These are phyloP conservation scores for Eucriotettix oculatus DNA, from an alignment of 2,888 invertebrate species.

Conservation along the genomic window DNA sequence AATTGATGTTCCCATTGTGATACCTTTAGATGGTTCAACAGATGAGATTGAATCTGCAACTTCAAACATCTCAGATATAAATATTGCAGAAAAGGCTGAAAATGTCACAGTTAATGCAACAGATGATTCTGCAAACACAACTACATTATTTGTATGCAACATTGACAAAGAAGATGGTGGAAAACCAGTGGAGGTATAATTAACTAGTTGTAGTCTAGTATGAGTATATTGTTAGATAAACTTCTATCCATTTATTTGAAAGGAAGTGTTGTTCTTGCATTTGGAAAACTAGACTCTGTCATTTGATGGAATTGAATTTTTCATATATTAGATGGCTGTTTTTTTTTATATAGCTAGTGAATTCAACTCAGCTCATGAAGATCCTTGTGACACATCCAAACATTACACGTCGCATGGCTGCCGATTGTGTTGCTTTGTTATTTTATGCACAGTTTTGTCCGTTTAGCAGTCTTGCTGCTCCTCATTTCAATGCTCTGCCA, in stretches of 20 bases:
- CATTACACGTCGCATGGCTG: conserved; percentile 44
- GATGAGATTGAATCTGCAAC: no score
- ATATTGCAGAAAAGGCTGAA: neutral
- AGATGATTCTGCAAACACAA: conserved; percentile 5
- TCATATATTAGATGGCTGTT: neutral
- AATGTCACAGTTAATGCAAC: neutral
- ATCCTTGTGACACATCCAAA: conserved; percentile 44
- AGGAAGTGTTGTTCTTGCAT: neutral
- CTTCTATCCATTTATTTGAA: neutral
- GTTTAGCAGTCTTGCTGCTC: conserved; percentile 79
- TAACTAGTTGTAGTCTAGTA: no score
- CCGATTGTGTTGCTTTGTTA: conserved; percentile 59
- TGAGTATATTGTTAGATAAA: neutral
- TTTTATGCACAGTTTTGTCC: conserved; percentile 84
- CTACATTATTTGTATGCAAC: conserved; percentile 4
- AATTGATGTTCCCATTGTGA: no score
- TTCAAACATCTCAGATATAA: no score
- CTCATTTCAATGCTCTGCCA: conserved; percentile 78
- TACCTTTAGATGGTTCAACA: no score
- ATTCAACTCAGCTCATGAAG: conserved; percentile 51
- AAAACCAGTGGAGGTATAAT: conserved; percentile 7
- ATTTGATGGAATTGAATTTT: neutral
- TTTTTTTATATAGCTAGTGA: conserved; percentile 40
- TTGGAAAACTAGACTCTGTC: neutral
- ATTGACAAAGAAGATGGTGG: conserved; percentile 6